Evolutionary conservation across 2,797 vertebrate species (phyloP), one percentile per base, ranked within the genome.

Genomic region (Melanotaenia nigrans): DNA sequence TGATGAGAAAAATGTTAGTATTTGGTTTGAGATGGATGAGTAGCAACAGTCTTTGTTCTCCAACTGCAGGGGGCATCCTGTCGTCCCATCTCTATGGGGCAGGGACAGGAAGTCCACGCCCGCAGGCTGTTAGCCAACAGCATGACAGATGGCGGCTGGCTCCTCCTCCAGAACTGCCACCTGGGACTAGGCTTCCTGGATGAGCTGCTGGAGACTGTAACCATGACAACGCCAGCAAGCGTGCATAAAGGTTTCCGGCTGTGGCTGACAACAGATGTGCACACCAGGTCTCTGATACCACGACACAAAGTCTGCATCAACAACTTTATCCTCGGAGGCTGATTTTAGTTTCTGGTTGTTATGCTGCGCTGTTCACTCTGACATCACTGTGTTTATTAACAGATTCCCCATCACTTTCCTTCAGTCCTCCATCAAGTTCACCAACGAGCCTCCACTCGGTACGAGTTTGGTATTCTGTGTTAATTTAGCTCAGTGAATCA

Each of bases 111-210:
- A 75, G 79, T 94, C 16, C 95, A 95, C 30, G 95, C 95, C 77
- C 95, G 95, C 54, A 92, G 94, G 65, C 89, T 96, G 25, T 73
- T 96, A 82, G 93, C 88, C 75, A 92, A 90, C 68, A 95, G 95
- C 65, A 94, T 95, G 92, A 87, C 89, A 32, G 95, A 96, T 2
- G 95, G 95, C 33, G 95, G 95, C 56, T 96, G 96, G 96, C 92
- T 96, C 33, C 94, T 96, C 22, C 93, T 96, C 58, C 96, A 96
- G 89, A 96, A 96, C 87, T 95, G 96, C 60, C 95, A 96, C 82
- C 93, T 96, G 77, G 95, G 95, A 0, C 88, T 96, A 63, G 90
- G 93, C 56, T 96, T 96, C 86, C 91, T 96, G 85, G 90, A 92
- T 9, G 95, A 96, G 78, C 92, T 96, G 78, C 87, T 96, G 84